These are phyloP conservation scores for Arnoldichthys spilopterus DNA, from an alignment of 2,797 vertebrate genomes.

Conservation along the genomic window DNA sequence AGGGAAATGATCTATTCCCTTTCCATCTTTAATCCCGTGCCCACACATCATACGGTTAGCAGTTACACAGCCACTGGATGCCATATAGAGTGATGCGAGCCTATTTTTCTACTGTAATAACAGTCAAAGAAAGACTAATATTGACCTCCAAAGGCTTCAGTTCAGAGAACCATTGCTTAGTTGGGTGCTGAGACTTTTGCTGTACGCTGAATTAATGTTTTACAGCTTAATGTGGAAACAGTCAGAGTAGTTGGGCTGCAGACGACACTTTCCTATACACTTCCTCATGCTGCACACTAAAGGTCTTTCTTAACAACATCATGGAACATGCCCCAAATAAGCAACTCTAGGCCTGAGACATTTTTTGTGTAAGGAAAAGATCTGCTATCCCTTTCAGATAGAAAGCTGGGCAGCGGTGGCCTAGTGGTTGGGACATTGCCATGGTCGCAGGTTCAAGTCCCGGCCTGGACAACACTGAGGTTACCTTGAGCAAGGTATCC, in stretches of 20 bases:
- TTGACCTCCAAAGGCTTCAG: background rate
- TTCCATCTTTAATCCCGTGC: constrained; percentile 1
- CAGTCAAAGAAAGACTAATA: background rate
- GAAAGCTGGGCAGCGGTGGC: no score
- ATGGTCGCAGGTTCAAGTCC: no score
- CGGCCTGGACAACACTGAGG: no score
- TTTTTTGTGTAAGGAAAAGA: no score
- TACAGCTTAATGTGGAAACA: background rate
- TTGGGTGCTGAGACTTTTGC: background rate
- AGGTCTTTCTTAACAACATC: no score
- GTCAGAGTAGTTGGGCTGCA: background rate
- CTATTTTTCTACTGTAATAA: background rate
- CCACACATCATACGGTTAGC: background rate
- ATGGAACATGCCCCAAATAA: no score
- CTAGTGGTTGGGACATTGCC: no score
- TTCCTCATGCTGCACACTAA: no score
- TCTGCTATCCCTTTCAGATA: no score
- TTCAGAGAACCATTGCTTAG: background rate
- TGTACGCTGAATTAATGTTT: background rate
- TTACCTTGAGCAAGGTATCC: no score
- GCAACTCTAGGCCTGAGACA: no score
- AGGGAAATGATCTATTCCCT: constrained; percentile 20
- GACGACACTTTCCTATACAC: background rate
- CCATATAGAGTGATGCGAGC: background rate
- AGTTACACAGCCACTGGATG: background rate